phyloP scores from a whole-genome alignment of 2,797 vertebrate genomes.

The Pristis pectinata region DNA sequence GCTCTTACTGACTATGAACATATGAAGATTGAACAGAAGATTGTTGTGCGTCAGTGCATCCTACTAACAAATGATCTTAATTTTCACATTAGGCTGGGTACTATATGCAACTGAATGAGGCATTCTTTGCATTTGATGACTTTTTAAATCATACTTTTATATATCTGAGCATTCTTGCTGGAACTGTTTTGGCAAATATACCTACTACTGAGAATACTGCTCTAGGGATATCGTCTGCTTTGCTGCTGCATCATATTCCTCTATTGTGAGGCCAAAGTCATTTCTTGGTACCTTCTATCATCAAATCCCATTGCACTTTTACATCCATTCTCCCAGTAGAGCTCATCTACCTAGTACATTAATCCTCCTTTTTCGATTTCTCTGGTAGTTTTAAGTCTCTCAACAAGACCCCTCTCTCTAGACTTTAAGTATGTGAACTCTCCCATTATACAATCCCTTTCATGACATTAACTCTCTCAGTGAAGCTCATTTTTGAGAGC shows the following conservation, averaged over 20 bases:
- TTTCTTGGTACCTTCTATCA: not conserved
- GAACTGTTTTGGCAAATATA: not conserved
- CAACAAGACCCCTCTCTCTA: not conserved
- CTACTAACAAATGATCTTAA: not conserved
- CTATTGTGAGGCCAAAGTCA: not conserved
- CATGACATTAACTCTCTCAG: not conserved
- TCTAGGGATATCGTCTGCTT: not conserved
- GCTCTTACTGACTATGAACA: constrained; percentile 10
- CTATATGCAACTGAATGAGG: not conserved
- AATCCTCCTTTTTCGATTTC: not conserved
- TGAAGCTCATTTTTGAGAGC: not conserved
- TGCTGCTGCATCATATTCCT: not conserved
- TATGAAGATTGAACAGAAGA: not conserved
- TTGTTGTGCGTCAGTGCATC: not conserved
- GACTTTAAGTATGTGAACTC: too few relatives aligned
- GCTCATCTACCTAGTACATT: not conserved
- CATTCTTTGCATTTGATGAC: not conserved
- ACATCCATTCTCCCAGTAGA: not conserved
- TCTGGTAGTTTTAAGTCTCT: not conserved
- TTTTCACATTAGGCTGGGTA: not conserved
- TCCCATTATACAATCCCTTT: not conserved
- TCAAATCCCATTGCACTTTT: not conserved
- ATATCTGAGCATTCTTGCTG: not conserved
- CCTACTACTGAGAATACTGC: not conserved
- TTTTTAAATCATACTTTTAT: not conserved